Conservation (phyloP, 1,140 invertebrate genomes). For the Notospermus geniculatus region DNA sequence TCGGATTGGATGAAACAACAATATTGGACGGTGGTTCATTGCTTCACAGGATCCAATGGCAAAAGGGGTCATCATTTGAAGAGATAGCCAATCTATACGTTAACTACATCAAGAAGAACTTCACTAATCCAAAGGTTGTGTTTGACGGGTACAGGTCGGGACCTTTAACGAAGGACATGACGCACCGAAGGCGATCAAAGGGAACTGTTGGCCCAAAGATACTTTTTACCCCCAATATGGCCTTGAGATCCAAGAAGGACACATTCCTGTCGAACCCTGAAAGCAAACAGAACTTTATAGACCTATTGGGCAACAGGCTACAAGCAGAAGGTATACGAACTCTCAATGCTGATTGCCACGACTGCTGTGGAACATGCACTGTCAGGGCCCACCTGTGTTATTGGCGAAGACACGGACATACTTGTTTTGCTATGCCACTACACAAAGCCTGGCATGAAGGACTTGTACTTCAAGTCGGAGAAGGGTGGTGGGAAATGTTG, state of each 20-base stretch:
- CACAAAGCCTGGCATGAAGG: not conserved
- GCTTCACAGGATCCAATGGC: not conserved
- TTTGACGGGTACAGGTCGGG: no score
- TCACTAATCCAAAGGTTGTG: no score
- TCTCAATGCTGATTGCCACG: slow-evolving; percentile 1
- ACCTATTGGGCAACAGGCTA: not conserved
- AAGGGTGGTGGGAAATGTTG: no score
- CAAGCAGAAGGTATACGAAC: not conserved
- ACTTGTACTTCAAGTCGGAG: no score
- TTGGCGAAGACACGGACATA: slow-evolving; percentile 5
- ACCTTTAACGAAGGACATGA: not conserved
- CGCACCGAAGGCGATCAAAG: not conserved
- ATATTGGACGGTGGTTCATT: not conserved
- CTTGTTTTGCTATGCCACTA: not conserved
- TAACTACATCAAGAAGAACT: no score
- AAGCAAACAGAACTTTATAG: not conserved
- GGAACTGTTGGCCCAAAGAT: not conserved
- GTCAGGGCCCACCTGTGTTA: not conserved
- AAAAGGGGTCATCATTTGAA: not conserved
- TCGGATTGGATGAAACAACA: not conserved
- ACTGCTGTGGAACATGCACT: not conserved
- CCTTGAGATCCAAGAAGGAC: not conserved
- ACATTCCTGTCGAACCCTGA: not conserved
- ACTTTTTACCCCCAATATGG: not conserved
- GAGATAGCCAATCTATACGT: no score